Percentiles rank a stretch among this genome's conserved stretches.
These are phyloP conservation scores for Caranx melampygus DNA, from an alignment of 2,113 vertebrate genomes.

Conservation along the genomic window DNA sequence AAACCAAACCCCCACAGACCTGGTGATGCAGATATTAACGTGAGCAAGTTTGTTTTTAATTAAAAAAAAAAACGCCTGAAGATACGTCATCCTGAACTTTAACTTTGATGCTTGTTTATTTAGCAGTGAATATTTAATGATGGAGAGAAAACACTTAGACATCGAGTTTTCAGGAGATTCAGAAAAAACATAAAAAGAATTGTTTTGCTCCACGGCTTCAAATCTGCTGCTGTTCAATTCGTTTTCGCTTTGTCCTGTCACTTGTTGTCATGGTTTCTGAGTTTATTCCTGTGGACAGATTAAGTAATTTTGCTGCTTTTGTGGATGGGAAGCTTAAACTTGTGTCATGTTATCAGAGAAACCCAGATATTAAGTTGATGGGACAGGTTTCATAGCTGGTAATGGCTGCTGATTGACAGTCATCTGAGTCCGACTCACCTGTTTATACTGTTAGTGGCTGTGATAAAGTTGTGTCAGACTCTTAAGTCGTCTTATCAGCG, in stretches of 20 bases:
- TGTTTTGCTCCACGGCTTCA: not conserved
- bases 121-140: not conserved
- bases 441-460: not conserved
- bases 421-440: not conserved
- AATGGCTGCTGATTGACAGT: not conserved
- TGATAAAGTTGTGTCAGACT: not conserved
- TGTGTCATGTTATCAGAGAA: not conserved
- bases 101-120: not conserved
- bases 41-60: not conserved
- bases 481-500: not conserved
- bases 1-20: not conserved
- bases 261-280: not conserved
- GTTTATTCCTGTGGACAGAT: too few relatives aligned
- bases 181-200: too few relatives aligned
- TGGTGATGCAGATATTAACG: not conserved
- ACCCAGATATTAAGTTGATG: not conserved
- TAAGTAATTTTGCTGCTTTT: not conserved
- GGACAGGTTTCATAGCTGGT: not conserved
- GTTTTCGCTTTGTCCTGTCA: not conserved
- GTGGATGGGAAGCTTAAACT: not conserved
- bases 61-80: not conserved
- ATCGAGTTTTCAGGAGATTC: too few relatives aligned
- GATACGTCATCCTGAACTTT: not conserved
- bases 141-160: not conserved
- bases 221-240: not conserved